phyloP scores from a whole-genome alignment of 2,888 invertebrate genomes.

The Linyphia triangularis region DNA sequence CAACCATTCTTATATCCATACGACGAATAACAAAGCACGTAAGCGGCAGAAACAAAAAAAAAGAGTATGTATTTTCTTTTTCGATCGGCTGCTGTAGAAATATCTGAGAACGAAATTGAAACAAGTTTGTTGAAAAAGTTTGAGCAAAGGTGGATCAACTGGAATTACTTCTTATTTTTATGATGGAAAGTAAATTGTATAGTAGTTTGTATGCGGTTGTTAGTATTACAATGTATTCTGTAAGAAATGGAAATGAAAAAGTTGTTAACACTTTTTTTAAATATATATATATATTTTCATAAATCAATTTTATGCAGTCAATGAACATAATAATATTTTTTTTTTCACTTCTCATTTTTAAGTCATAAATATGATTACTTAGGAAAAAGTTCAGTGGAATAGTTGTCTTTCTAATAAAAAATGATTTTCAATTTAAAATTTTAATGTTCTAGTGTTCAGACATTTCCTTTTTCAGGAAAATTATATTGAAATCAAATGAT shows the following conservation, averaged over 20 bases:
- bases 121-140: not conserved
- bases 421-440: too few relatives aligned
- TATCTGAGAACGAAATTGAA: not conserved
- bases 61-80: conserved; percentile 5
- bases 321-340: too few relatives aligned
- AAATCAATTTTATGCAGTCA: not conserved
- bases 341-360: too few relatives aligned
- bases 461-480: too few relatives aligned
- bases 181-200: not conserved
- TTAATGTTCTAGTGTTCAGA: too few relatives aligned
- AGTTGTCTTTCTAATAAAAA: too few relatives aligned
- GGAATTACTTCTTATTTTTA: not conserved
- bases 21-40: conserved; percentile 55
- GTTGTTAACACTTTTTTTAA: not conserved
- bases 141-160: not conserved
- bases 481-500: too few relatives aligned
- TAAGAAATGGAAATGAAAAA: not conserved
- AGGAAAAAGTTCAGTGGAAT: too few relatives aligned
- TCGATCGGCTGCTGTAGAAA: conserved; percentile 12
- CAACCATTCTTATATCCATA: conserved; percentile 61
- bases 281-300: not conserved
- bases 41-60: conserved; percentile 21
- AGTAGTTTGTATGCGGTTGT: not conserved
- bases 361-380: too few relatives aligned
- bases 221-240: not conserved